Percentiles rank a stretch among this genome's conserved stretches.
These are phyloP conservation scores for Okamejei kenojei DNA, from an alignment of 2,797 vertebrate species.

Conservation along the genomic window DNA sequence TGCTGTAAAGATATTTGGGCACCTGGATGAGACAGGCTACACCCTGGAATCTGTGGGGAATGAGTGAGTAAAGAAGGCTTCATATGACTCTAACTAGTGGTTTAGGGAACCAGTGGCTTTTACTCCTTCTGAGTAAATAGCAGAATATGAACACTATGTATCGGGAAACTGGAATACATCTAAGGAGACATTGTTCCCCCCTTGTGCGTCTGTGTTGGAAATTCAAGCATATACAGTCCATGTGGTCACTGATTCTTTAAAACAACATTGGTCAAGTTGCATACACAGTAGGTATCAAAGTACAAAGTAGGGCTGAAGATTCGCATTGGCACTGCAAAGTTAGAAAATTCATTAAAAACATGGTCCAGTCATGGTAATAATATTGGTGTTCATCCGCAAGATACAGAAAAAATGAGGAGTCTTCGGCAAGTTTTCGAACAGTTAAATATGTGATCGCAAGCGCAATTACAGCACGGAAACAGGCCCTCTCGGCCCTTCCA, in stretches of 20 bases:
- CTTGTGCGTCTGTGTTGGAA: not conserved
- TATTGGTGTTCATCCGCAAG: not conserved
- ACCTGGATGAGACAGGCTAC: not conserved
- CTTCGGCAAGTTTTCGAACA: too few relatives aligned
- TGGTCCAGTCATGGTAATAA: not conserved
- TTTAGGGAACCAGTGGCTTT: not conserved
- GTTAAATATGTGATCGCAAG: too few relatives aligned
- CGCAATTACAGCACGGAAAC: too few relatives aligned
- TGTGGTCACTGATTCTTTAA: not conserved
- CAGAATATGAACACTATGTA: not conserved
- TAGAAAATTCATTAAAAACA: not conserved
- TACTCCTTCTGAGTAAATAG: not conserved
- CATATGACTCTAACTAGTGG: not conserved
- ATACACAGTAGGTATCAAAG: not conserved
- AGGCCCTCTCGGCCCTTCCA: too few relatives aligned
- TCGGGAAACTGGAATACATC: not conserved
- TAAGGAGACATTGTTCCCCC: not conserved
- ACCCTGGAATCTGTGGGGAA: not conserved
- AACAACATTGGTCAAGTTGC: not conserved
- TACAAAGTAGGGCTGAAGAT: not conserved
- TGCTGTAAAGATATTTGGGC: not conserved
- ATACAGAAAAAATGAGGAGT: not conserved
- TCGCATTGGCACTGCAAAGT: not conserved
- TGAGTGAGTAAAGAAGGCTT: not conserved
- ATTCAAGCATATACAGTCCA: not conserved